Percentiles rank a stretch among this genome's conserved stretches.
Conservation (phyloP, 2,888 invertebrate genomes). For the Sinopyrophorus schimmeli region DNA sequence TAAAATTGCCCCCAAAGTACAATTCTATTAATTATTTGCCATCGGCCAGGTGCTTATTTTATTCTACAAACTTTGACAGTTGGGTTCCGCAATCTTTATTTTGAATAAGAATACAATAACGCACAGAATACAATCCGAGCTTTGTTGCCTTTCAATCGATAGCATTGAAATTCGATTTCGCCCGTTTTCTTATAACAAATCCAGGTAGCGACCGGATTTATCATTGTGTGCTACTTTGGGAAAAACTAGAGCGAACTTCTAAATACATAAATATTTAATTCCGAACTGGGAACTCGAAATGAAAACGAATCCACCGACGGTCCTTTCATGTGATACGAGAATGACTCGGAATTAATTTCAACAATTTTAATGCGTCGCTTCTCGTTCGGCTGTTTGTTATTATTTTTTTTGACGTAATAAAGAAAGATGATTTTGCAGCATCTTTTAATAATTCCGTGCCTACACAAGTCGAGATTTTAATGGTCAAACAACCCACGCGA, state of each 20-base stretch:
- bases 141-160: constrained; percentile 42
- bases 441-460: constrained; percentile 16
- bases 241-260: constrained; percentile 36
- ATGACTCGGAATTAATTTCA: constrained; percentile 22
- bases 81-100: constrained; percentile 42
- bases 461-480: constrained; percentile 6
- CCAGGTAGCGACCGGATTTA: constrained; percentile 46
- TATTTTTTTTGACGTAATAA: constrained; percentile 20
- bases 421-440: constrained; percentile 28
- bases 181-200: constrained; percentile 50
- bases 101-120: constrained; percentile 42
- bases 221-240: constrained; percentile 36
- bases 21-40: constrained; percentile 28
- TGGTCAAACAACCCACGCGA: constrained; percentile 23
- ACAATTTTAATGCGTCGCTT: constrained; percentile 17
- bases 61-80: constrained; percentile 39
- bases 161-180: constrained; percentile 50
- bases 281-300: constrained; percentile 24
- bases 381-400: constrained; percentile 2
- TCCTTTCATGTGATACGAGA: too few species aligned
- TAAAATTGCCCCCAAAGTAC: constrained; percentile 23
- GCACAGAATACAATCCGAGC: constrained; percentile 41
- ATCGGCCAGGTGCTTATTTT: constrained; percentile 32
- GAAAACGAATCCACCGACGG: too few species aligned
- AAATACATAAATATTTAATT: constrained; percentile 32